Percentiles rank a stretch among this genome's conserved stretches.
phyloP scores from a whole-genome alignment of 2,113 vertebrate species.

The Nibea albiflora region DNA sequence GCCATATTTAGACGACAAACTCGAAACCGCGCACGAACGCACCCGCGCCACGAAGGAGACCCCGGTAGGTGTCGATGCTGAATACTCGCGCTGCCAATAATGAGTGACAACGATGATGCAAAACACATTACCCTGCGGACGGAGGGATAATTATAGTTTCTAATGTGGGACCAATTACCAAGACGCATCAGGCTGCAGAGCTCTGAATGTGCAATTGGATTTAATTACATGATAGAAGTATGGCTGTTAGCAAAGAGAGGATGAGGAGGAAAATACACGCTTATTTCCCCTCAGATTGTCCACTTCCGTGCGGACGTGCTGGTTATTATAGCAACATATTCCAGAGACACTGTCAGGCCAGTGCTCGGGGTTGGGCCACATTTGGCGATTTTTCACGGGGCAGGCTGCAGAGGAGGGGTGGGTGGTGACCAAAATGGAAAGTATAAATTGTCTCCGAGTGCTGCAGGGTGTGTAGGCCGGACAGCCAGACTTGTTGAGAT shows the following conservation, averaged over 20 bases:
- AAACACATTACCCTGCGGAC: constrained; percentile 53
- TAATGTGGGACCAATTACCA: constrained; percentile 73
- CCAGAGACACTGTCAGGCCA: not conserved
- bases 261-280: constrained; percentile 6
- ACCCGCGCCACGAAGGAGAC: not conserved
- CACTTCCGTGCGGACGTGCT: not conserved
- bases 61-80: not conserved
- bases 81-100: constrained; percentile 5
- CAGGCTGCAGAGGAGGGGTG: not conserved
- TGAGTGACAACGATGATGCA: constrained; percentile 31
- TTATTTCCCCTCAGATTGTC: constrained; percentile 8
- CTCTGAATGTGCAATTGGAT: constrained; percentile 63
- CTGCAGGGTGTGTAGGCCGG: constrained; percentile 7
- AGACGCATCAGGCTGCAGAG: constrained; percentile 50
- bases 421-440: not conserved
- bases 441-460: not conserved
- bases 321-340: not conserved
- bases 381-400: not conserved
- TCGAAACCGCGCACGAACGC: not conserved
- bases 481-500: not conserved
- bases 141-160: constrained; percentile 64
- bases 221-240: constrained; percentile 65
- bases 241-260: constrained; percentile 20
- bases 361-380: not conserved
- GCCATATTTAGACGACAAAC: constrained; percentile 13